phyloP scores from a whole-genome alignment of 2,888 invertebrate species.

The Phlogophora meticulosa region DNA sequence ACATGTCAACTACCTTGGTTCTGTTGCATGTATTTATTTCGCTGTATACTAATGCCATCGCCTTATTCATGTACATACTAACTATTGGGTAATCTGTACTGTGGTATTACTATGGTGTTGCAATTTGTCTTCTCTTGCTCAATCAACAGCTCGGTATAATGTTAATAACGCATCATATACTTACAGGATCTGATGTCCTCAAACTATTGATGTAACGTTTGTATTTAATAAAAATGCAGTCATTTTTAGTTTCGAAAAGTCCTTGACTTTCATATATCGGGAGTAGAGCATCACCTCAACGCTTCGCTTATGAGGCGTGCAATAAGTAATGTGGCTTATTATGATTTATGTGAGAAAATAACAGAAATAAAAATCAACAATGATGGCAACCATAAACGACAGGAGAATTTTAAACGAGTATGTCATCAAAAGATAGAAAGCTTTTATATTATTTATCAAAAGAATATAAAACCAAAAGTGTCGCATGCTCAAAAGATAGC shows the following conservation, averaged over 20 bases:
- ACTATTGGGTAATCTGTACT: slow-evolving; percentile 5
- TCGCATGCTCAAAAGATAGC: slow-evolving; percentile 69
- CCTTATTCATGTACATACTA: slow-evolving; percentile 17
- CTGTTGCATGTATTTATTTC: slow-evolving; percentile 19
- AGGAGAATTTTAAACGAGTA: slow-evolving; percentile 19
- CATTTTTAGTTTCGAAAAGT: no score
- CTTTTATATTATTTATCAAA: slow-evolving; percentile 35
- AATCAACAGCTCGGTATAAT: slow-evolving; percentile 7
- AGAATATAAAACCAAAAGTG: slow-evolving; percentile 65
- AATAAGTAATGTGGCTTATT: background rate
- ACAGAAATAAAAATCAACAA: slow-evolving; percentile 39
- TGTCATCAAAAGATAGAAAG: slow-evolving; percentile 10
- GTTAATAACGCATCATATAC: background rate
- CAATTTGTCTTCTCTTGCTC: slow-evolving; percentile 2
- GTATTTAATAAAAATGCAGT: background rate
- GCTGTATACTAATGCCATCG: slow-evolving; percentile 16
- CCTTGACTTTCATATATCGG: no score
- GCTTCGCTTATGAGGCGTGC: no score
- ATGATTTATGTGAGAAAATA: slow-evolving; percentile 30
- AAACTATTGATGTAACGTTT: background rate
- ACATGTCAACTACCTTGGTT: slow-evolving; percentile 26
- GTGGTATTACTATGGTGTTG: slow-evolving; percentile 1
- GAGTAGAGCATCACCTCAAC: no score
- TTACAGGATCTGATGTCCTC: background rate
- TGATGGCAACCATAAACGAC: slow-evolving; percentile 12